These are phyloP conservation scores for Drosophila willistoni DNA, from an alignment of 1,140 invertebrate genomes.

Conservation along the genomic window DNA sequence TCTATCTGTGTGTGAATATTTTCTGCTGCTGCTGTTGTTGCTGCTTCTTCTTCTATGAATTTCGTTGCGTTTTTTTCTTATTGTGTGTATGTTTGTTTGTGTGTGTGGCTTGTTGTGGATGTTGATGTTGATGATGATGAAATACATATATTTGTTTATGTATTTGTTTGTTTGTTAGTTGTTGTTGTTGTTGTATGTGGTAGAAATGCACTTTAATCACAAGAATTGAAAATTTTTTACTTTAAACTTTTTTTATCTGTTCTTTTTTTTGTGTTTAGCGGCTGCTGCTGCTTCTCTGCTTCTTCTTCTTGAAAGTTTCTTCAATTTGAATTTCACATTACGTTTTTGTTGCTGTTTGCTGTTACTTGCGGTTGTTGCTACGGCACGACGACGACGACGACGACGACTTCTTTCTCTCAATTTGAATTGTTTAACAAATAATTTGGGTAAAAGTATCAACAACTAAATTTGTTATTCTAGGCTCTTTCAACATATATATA, in stretches of 20 bases:
- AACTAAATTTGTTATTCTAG: conserved; percentile 82
- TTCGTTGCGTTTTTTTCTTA: no score
- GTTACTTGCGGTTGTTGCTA: no score
- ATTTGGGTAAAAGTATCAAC: conserved; percentile 80
- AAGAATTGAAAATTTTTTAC: conserved; percentile 76
- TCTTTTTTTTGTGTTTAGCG: not conserved
- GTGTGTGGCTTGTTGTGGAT: no score
- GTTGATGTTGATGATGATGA: no score
- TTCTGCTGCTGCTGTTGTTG: no score
- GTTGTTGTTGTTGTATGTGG: conserved; percentile 52
- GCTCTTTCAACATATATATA: conserved; percentile 60
- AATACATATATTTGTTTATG: not conserved
- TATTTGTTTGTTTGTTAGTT: conserved; percentile 18
- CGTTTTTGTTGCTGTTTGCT: conserved; percentile 31
- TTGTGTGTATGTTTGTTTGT: no score
- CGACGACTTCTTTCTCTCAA: conserved; percentile 37
- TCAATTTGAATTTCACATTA: conserved; percentile 36
- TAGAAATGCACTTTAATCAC: conserved; percentile 83
- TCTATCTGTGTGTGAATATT: no score
- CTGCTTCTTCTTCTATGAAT: no score
- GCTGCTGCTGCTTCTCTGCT: not conserved
- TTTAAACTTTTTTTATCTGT: not conserved
- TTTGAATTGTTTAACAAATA: conserved; percentile 68
- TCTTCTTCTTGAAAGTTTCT: conserved; percentile 15
- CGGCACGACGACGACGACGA: conserved; percentile 35